Conservation (phyloP, 2,113 vertebrate genomes). For the Microcebus ravelobensis region DNA sequence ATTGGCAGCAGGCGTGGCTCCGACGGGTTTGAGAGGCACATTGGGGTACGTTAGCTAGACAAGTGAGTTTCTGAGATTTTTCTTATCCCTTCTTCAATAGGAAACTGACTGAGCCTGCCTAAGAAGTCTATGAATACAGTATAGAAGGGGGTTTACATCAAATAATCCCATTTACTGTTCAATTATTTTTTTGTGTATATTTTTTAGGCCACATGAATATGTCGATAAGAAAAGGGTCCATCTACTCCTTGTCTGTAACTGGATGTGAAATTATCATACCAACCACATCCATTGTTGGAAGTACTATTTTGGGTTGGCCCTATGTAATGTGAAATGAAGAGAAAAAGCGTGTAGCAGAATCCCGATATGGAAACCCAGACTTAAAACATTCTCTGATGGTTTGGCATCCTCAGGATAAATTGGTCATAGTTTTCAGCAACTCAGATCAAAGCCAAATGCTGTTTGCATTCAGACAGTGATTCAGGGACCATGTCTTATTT, state of each 20-base stretch:
- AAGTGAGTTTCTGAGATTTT: conserved; percentile 72
- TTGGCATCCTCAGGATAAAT: conserved; percentile 64
- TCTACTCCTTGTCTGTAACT: conserved; percentile 33
- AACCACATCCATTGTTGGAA: conserved; percentile 53
- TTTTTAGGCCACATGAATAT: conserved; percentile 48
- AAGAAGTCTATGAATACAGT: conserved; percentile 74
- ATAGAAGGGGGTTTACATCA: conserved; percentile 66
- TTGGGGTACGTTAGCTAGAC: conserved; percentile 60
- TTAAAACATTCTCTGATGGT: conserved; percentile 75
- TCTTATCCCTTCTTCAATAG: conserved; percentile 68
- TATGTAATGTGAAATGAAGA: conserved; percentile 53
- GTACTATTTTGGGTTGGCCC: conserved; percentile 61
- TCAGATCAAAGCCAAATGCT: conserved; percentile 80
- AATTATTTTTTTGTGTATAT: conserved; percentile 54
- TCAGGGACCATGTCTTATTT: conserved; percentile 80
- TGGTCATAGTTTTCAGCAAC: conserved; percentile 78
- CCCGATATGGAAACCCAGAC: conserved; percentile 68
- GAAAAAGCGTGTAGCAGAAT: conserved; percentile 56
- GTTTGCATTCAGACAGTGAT: conserved; percentile 80
- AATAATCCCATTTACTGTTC: conserved; percentile 72
- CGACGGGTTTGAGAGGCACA: conserved; percentile 64
- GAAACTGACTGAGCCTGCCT: conserved; percentile 62
- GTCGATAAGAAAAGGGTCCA: conserved; percentile 69
- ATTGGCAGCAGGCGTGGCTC: neutral
- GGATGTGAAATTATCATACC: conserved; percentile 55